A percentile compares a stretch with the other conserved stretches of the same genome.
Conservation (phyloP, 2,113 vertebrate genomes). For the Bombycilla garrulus region DNA sequence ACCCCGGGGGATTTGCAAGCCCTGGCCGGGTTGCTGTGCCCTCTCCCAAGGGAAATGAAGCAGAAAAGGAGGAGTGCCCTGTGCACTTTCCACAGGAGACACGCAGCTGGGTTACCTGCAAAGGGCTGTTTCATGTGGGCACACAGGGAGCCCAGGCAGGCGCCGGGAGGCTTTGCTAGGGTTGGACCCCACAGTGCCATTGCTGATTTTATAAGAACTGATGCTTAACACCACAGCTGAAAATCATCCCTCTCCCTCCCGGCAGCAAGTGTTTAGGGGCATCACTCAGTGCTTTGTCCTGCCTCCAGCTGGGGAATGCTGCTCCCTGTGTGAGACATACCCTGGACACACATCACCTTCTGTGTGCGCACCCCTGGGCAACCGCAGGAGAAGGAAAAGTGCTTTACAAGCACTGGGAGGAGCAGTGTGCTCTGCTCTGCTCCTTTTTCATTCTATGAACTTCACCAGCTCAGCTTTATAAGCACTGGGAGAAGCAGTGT, state of each 20-base stretch:
- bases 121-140: background rate
- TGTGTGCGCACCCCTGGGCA: background rate
- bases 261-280: background rate
- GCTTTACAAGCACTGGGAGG: background rate
- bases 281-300: background rate
- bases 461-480: background rate
- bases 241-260: background rate
- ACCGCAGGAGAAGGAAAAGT: background rate
- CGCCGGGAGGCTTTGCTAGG: background rate
- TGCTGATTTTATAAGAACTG: background rate
- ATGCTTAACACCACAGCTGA: background rate
- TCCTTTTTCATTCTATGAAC: accelerated
- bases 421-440: background rate
- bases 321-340: background rate
- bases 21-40: background rate
- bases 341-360: background rate
- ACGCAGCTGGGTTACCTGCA: background rate
- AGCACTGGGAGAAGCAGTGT: background rate
- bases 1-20: accelerated
- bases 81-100: background rate
- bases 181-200: background rate
- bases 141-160: background rate
- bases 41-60: background rate
- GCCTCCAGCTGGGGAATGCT: background rate
- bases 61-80: background rate